Base-by-base conservation (phyloP, 2,888 invertebrate genomes). In the Parasteatoda lunata region DNA sequence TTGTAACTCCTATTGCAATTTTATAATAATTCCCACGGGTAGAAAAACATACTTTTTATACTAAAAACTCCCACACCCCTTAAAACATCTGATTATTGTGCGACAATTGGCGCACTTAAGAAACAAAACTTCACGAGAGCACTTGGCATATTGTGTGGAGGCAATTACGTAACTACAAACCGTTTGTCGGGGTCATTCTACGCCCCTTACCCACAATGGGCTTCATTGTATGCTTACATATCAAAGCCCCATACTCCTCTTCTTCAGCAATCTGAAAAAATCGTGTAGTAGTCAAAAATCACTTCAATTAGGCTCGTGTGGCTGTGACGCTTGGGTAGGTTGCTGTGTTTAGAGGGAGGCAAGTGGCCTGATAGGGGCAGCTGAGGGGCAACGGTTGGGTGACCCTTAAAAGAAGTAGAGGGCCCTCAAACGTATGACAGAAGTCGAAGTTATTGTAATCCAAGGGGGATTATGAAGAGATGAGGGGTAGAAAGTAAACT, bases 401-500 rank as follows among this genome's bases (percentile, higher is more conserved):
- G 85, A 86, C 85, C 80, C 85, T 86, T 77, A 76, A 86, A 80
- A 77, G 80, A 86, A 68, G 80, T 65, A 52, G 69, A 81, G 80
- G 77, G 65, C 79, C 54, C 85, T 86, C 76, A 80, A 80, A 86
- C 80, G 80, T 84, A 15, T 5, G n/a, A 64, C 47, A 66, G 76
- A 65, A 68, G 84, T 49, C 8, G 45, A 30, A 48, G 7, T 48
- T 49, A 11, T 64, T 48, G 54, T 80, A 86, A 80, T 80, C 85
- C 80, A 3, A 52, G 45, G 71, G 69, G 68, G 72, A 65, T 52
- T 70, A 70, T 49, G 54, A 59, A 54, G 75, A 51, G 7, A 30
- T 15, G 78, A 54, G 65, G 73, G 75, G 49, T 48, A 48, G 71
- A 81, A 72, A 85, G 70, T 78, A 65, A 76, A 86, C 80, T 77